Base-by-base conservation (phyloP, 2,797 vertebrate species). In the Peromyscus nudipes region DNA sequence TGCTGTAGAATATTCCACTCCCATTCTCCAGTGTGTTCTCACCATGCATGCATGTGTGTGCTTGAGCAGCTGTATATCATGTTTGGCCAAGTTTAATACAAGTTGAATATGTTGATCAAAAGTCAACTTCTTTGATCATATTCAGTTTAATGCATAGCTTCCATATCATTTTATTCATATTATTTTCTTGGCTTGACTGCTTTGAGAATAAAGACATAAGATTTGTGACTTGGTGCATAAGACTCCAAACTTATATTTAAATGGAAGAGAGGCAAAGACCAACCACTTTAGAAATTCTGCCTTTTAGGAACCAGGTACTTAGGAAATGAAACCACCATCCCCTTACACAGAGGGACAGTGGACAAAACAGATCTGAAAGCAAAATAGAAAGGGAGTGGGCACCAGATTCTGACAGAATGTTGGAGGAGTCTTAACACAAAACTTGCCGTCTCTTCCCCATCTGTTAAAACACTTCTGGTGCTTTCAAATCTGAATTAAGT, bases 261-360 rank as follows among this genome's bases (percentile, higher is more conserved):
- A 88, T 40, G 65, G 23, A 17, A 79, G 17, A 57, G 21, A 65
- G 16, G 71, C 43, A 92, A 73, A 89, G 55, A 82, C 81, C 29
- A 94, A 52, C 94, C 83, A 95, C 9, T n/a, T 86, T 29, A 43
- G 52, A 79, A 92, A 29, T 67, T 80, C n/a, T 96, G 49, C 29
- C 81, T 86, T 34, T 49, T 71, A 82, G 31, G 10, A 90, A 13
- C 14, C 49, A 12, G 14, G 25, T 81, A 2, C 40, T 40, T 23
- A 5, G 27, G 49, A 37, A 40, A 46, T 91, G 79, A 88, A 67
- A 67, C 2, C 6, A 16, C 25, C 3, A 25, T 5, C 34, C 64
- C 73, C n/a, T 91, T 55, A 67, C 57, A 46, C 11, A 76, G 40
- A 76, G 23, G 4, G 7, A 86, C 81, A 87, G 67, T 19, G 37